Conservation (phyloP, 2,888 invertebrate genomes). For the Melanostoma scalare region DNA sequence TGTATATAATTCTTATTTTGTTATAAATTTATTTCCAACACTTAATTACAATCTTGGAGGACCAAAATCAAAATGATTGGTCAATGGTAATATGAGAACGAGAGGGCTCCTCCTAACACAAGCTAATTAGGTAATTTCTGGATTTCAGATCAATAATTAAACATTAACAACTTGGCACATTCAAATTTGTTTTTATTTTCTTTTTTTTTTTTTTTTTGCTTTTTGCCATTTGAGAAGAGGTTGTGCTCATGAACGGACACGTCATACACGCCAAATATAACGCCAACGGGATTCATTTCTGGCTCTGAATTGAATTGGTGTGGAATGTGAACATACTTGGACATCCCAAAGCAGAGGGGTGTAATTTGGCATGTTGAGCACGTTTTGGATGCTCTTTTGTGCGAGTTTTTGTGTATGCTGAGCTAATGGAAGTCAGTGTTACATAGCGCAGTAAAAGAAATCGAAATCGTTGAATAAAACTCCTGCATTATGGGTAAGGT, state of each 20-base stretch:
- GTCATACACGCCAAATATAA: too few relatives aligned
- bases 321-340: background rate
- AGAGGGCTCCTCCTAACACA: background rate
- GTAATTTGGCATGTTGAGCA: constrained; percentile 57
- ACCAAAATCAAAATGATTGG: constrained; percentile 10
- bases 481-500: constrained; percentile 62
- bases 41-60: constrained; percentile 40
- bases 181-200: constrained; percentile 40
- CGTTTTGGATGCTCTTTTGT: constrained; percentile 64
- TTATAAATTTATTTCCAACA: constrained; percentile 33
- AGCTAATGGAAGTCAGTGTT: constrained; percentile 66
- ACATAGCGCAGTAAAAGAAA: constrained; percentile 60
- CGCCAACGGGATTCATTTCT: constrained; percentile 14
- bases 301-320: constrained; percentile 21
- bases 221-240: constrained; percentile 14
- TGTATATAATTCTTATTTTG: constrained; percentile 45
- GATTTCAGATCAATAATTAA: constrained; percentile 65
- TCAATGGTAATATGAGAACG: background rate
- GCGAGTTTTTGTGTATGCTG: constrained; percentile 57
- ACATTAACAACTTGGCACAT: constrained; percentile 67
- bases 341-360: background rate
- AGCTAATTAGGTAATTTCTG: constrained; percentile 61
- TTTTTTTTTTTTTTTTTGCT: background rate
- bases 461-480: constrained; percentile 66
- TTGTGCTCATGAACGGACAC: constrained; percentile 11